Conservation (phyloP, 1,140 invertebrate genomes). For the Drosophila ananassae region DNA sequence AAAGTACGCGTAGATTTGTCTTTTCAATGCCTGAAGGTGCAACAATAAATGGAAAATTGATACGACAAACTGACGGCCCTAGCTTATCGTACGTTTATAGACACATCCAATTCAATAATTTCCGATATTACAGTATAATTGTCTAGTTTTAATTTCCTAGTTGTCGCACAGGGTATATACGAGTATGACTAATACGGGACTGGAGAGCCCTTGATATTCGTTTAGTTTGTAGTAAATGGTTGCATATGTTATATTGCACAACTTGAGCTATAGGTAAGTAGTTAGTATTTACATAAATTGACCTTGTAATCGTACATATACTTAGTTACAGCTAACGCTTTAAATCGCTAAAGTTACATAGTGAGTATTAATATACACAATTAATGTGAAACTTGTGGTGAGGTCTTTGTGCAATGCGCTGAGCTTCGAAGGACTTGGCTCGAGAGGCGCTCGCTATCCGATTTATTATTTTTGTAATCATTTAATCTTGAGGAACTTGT, state of each 20-base stretch:
- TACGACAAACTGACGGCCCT: constrained; percentile 44
- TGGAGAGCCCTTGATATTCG: background rate
- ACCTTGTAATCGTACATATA: constrained; percentile 30
- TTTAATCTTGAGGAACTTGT: constrained; percentile 83
- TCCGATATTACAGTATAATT: constrained; percentile 57
- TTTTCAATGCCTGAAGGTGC: constrained; percentile 55
- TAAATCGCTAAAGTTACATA: constrained; percentile 34
- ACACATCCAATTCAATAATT: constrained; percentile 30
- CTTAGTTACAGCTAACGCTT: constrained; percentile 33
- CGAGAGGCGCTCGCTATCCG: constrained; percentile 57
- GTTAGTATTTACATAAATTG: constrained; percentile 71
- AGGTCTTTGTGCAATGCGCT: constrained; percentile 63
- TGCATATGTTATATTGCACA: constrained; percentile 46
- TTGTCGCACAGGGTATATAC: background rate
- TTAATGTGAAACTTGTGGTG: constrained; percentile 75
- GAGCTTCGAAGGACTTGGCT: constrained; percentile 37
- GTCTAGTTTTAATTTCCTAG: constrained; percentile 45
- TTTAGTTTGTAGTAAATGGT: constrained; percentile 17
- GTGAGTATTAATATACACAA: constrained; percentile 47
- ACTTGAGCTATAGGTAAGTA: constrained; percentile 47
- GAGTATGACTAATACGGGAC: constrained; percentile 29
- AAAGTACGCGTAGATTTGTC: constrained; percentile 19
- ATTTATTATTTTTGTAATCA: constrained; percentile 60
- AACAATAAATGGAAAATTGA: constrained; percentile 71
- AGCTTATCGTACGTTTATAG: constrained; percentile 15